Evolutionary conservation across 2,113 vertebrate species (phyloP).

Genomic region (Platysternon megacephalum): DNA sequence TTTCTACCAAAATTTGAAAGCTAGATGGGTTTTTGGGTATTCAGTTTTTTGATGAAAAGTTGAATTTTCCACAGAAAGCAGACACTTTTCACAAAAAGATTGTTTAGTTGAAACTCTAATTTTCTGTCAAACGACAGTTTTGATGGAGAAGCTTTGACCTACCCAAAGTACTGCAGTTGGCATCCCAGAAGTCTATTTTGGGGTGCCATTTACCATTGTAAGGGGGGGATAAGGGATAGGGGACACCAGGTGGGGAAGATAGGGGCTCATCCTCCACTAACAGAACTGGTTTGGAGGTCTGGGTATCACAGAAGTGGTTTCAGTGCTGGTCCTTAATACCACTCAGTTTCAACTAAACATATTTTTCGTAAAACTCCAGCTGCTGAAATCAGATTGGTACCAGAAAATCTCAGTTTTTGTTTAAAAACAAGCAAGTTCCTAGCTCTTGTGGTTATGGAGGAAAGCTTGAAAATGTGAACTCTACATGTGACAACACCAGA

Average conservation of each 20-base stretch:
- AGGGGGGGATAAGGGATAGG: background rate
- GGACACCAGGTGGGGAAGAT: background rate
- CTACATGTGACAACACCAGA: background rate
- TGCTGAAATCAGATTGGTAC: background rate
- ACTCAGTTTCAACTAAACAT: background rate
- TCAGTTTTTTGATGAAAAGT: background rate
- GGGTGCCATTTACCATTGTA: background rate
- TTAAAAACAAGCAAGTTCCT: background rate
- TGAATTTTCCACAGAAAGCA: background rate
- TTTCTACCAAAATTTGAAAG: background rate
- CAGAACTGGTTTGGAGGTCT: background rate
- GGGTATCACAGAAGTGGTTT: background rate
- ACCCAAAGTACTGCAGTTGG: background rate
- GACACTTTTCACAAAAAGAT: background rate
- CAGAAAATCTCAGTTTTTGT: background rate
- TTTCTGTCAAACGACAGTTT: background rate
- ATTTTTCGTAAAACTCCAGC: background rate
- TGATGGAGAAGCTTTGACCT: background rate
- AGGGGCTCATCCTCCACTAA: background rate
- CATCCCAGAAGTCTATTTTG: background rate
- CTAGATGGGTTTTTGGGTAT: background rate
- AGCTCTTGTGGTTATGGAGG: background rate
- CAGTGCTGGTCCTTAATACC: background rate
- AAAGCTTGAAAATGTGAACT: background rate
- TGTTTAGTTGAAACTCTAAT: background rate